A percentile compares a stretch with the other conserved stretches of the same genome.
Conservation (phyloP, 2,888 invertebrate species). For the Drosophila flavopinicola region DNA sequence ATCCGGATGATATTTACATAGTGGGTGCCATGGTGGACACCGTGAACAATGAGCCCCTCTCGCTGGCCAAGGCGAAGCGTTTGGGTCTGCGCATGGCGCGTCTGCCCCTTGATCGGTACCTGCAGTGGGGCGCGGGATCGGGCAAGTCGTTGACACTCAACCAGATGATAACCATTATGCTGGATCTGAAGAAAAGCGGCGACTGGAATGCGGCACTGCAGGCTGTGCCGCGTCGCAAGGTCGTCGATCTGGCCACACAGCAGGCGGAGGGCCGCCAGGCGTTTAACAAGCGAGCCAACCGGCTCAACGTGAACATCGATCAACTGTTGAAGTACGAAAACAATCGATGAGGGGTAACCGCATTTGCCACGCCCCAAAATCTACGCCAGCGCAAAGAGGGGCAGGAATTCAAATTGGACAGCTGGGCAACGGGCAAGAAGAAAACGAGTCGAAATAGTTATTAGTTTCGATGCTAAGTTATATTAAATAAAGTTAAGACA, state of each 20-base stretch:
- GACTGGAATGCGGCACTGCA: constrained; percentile 90
- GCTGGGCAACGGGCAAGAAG: constrained; percentile 74
- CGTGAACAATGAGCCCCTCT: constrained; percentile 87
- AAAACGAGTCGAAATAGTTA: constrained; percentile 47
- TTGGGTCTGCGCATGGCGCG: constrained; percentile 91
- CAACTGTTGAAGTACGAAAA: constrained; percentile 49
- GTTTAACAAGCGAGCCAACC: constrained; percentile 59
- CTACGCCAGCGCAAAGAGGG: constrained; percentile 63
- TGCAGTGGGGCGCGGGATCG: constrained; percentile 91
- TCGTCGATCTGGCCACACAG: constrained; percentile 74
- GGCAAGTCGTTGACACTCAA: constrained; percentile 93
- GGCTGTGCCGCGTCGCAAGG: constrained; percentile 90
- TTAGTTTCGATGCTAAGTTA: constrained; percentile 7
- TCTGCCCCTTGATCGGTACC: constrained; percentile 91
- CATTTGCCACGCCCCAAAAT: constrained; percentile 27
- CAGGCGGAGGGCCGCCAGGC: constrained; percentile 39
- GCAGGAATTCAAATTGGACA: constrained; percentile 74
- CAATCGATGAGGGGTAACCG: constrained; percentile 15
- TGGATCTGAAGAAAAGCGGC: constrained; percentile 87
- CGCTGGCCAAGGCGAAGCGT: constrained; percentile 93
- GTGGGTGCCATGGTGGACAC: constrained; percentile 94
- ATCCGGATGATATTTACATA: constrained; percentile 92
- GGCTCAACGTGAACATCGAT: constrained; percentile 69
- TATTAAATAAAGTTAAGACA: constrained; percentile 28
- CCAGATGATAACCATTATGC: constrained; percentile 89